phyloP scores from a whole-genome alignment of 2,888 invertebrate genomes.

The Cantharis nigra region DNA sequence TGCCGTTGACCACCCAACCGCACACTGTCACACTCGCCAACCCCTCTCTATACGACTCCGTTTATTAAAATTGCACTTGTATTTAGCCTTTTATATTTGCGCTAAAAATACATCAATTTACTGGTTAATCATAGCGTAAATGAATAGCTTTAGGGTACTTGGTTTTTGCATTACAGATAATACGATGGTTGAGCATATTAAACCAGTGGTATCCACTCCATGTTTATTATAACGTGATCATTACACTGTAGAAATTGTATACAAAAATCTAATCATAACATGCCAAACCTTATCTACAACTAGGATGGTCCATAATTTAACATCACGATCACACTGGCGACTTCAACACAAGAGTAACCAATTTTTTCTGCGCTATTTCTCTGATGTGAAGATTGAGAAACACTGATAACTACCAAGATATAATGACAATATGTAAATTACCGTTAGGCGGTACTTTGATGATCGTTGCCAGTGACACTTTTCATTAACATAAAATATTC shows the following conservation, averaged over 20 bases:
- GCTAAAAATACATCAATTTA: not conserved
- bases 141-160: not conserved
- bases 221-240: not conserved
- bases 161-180: not conserved
- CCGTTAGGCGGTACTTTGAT: not conserved
- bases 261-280: not conserved
- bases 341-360: not conserved
- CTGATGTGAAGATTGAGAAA: not conserved
- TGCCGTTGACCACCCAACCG: not conserved
- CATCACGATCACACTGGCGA: not conserved
- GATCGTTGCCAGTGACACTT: not conserved
- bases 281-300: not conserved
- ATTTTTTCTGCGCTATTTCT: not conserved
- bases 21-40: not conserved
- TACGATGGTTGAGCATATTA: not conserved
- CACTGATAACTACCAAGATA: not conserved
- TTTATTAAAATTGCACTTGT: not conserved
- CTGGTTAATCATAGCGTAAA: not conserved
- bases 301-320: not conserved
- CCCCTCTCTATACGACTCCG: not conserved
- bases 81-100: not conserved
- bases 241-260: not conserved
- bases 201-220: not conserved
- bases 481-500: not conserved
- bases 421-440: not conserved